Evolutionary conservation across 2,113 vertebrate species (phyloP).

Genomic region (Thymallus thymallus): DNA sequence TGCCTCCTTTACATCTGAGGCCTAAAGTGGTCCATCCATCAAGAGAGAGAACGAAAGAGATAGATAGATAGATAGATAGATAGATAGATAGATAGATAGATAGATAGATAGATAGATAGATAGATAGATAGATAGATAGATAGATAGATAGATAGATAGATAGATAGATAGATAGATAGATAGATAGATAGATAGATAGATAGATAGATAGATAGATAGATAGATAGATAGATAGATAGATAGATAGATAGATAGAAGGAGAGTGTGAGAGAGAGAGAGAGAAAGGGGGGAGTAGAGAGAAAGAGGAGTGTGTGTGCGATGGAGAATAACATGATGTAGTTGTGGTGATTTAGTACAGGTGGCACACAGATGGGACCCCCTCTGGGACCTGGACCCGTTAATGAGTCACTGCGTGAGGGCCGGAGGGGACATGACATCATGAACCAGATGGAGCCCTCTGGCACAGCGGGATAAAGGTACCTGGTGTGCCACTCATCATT

Average conservation of each 20-base stretch:
- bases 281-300: conserved; percentile 5
- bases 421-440: conserved; percentile 39
- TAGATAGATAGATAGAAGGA: conserved; percentile 26
- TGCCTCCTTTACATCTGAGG: conserved; percentile 32
- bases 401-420: conserved; percentile 49
- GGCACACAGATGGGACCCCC: conserved; percentile 59
- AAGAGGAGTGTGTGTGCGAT: conserved; percentile 13
- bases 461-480: conserved; percentile 38
- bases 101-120: too few species aligned
- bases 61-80: not conserved
- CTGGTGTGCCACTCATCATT: conserved; percentile 46
- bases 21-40: too few species aligned
- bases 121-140: too few species aligned
- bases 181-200: too few species aligned
- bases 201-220: too few species aligned
- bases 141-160: too few species aligned
- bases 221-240: too few species aligned
- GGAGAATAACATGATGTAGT: conserved; percentile 25
- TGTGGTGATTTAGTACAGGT: conserved; percentile 51
- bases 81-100: too few species aligned
- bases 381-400: conserved; percentile 47
- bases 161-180: too few species aligned
- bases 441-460: conserved; percentile 55
- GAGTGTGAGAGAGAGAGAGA: conserved; percentile 9
- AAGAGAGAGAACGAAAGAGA: conserved; percentile 8